phyloP scores from a whole-genome alignment of 2,888 invertebrate genomes.

The Thecophora atra region DNA sequence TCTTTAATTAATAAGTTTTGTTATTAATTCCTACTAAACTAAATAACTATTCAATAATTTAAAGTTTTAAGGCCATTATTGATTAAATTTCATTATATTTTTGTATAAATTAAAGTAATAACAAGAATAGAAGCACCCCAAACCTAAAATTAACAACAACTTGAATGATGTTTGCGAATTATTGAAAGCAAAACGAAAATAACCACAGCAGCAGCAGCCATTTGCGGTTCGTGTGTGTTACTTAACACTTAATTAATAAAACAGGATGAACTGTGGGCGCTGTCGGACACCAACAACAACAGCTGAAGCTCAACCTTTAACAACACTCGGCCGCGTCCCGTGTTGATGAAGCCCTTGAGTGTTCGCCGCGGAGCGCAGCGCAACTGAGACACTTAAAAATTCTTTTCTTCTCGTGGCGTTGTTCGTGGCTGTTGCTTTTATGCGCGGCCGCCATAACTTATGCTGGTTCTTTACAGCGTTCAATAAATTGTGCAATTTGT shows the following conservation, averaged over 20 bases:
- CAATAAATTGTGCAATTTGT: constrained; percentile 64
- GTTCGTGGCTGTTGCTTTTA: constrained; percentile 12
- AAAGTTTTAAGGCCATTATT: no score
- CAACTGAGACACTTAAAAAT: background rate
- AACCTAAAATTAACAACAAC: background rate
- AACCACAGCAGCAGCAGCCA: background rate
- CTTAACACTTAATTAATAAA: background rate
- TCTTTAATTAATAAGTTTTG: no score
- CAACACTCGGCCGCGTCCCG: background rate
- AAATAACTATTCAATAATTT: no score
- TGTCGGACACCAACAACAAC: constrained; percentile 6
- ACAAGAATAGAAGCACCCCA: background rate
- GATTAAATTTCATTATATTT: no score
- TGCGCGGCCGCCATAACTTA: constrained; percentile 25
- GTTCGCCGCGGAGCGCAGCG: background rate
- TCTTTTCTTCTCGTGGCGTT: background rate
- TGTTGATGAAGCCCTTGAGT: background rate
- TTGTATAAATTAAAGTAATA: no score
- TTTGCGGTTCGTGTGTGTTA: background rate
- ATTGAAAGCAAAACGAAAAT: background rate
- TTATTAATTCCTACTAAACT: no score
- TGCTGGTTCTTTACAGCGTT: constrained; percentile 55
- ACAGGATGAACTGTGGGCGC: constrained; percentile 26
- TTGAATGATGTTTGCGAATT: no score
- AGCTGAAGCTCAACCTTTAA: background rate